phyloP scores from a whole-genome alignment of 2,888 invertebrate genomes.

The Drosophila picticornis region DNA sequence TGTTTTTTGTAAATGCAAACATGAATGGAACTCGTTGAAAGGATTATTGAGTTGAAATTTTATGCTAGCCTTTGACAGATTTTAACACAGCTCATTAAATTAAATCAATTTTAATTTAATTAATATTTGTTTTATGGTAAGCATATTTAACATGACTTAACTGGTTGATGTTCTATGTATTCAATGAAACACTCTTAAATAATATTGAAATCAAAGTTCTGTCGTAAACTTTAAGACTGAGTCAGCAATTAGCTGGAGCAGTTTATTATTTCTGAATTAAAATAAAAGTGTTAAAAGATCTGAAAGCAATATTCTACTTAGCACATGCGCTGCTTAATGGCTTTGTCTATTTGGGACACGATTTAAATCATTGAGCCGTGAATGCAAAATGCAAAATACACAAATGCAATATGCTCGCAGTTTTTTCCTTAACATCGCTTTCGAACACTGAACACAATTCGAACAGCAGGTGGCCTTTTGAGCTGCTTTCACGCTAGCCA shows the following conservation, averaged over 20 bases:
- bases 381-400: conserved; percentile 8
- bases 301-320: conserved; percentile 27
- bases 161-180: not conserved
- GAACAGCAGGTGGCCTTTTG: conserved; percentile 74
- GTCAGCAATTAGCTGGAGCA: not conserved
- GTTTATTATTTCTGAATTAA: not conserved
- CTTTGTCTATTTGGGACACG: conserved; percentile 23
- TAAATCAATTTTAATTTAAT: not conserved
- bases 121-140: not conserved
- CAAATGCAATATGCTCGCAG: conserved; percentile 21
- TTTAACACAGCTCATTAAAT: not conserved
- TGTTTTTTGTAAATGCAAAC: not conserved
- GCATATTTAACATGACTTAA: not conserved
- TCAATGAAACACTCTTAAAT: not conserved
- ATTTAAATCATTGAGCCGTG: conserved; percentile 21
- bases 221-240: not conserved
- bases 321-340: conserved; percentile 48
- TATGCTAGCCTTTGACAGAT: not conserved
- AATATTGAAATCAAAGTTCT: not conserved
- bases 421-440: conserved; percentile 14
- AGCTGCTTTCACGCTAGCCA: conserved; percentile 50
- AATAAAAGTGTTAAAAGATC: not conserved
- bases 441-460: conserved; percentile 61
- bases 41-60: not conserved
- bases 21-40: not conserved